Evolutionary conservation across 2,888 invertebrate genomes (phyloP), one percentile per base, ranked within the genome.

Genomic region (Pharmacophagus antenor): DNA sequence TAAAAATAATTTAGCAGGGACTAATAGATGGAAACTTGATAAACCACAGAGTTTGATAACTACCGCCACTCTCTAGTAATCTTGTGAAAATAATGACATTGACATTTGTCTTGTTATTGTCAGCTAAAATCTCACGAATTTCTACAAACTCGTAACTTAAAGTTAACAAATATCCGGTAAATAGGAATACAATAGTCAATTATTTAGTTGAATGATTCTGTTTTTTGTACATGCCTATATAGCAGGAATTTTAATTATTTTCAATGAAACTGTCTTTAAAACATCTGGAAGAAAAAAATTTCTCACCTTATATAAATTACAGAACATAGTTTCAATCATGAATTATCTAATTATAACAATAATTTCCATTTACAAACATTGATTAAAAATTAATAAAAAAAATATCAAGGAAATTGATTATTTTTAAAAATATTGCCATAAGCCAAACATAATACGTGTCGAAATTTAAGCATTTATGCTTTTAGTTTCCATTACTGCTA

Each of bases 61-160:
- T 41, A 42, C 5, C 18, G 17, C 50, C 49, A 59, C 22, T 27
- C 49, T 54, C 18, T 25, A 44, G 54, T 54, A 49, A 31, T 41
- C 31, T 42, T 48, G 27, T 20, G 37, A 56, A 56, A 56, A 48
- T 56, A n/a, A 37, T 42, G 31, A 51, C 50, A 46, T 55, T 47
- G 22, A 47, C 56, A 41, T 50, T 51, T 17, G 41, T 47, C 20
- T n/a, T 51, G n/a, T 51, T 41, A 42, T 46, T 23, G 22, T 48
- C n/a, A 53, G 41, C 2, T 6, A 48, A 27, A 50, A 21, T 44
- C 41, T 49, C 48, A 42, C 10, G 5, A 54, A 44, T 50, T 51
- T 47, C 55, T 22, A 20, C 44, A 49, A 44, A 4, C 37, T 15
- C n/a, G n/a, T 37, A 37, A 37, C n/a, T 2, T n/a, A 37, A 37